Conservation (phyloP, 2,888 invertebrate genomes). For the Achlya flavicornis region DNA sequence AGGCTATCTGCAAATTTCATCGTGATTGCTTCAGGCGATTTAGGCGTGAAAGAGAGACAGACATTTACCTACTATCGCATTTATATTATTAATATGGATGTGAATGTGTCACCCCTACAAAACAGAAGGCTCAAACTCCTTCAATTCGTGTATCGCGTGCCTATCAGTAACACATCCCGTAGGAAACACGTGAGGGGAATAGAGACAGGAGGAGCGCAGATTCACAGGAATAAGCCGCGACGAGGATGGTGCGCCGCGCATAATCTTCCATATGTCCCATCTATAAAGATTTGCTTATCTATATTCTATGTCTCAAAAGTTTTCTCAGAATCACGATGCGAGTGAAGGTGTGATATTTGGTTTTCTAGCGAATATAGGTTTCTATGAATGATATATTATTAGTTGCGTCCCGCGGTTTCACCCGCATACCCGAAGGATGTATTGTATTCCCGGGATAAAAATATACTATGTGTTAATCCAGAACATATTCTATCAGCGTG, state of each 20-base stretch:
- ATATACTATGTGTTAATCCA: too few relatives aligned
- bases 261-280: constrained; percentile 58
- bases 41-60: too few relatives aligned
- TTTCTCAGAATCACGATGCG: constrained; percentile 38
- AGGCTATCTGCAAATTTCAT: too few relatives aligned
- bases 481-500: too few relatives aligned
- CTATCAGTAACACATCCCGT: constrained; percentile 72
- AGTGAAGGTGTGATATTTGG: constrained; percentile 38
- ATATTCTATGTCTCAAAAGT: constrained; percentile 46
- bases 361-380: constrained; percentile 22
- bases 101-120: constrained; percentile 15
- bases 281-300: constrained; percentile 54
- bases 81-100: too few relatives aligned
- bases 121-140: constrained; percentile 49
- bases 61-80: too few relatives aligned
- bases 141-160: constrained; percentile 56
- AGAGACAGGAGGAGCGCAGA: constrained; percentile 8
- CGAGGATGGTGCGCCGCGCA: constrained; percentile 63
- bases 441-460: too few relatives aligned
- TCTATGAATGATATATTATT: neutral
- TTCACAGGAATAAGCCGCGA: constrained; percentile 45
- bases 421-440: too few relatives aligned
- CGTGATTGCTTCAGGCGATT: too few relatives aligned
- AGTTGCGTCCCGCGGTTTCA: neutral
- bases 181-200: constrained; percentile 76